Base-by-base conservation (phyloP, 2,113 vertebrate genomes). In the Trinectes maculatus region DNA sequence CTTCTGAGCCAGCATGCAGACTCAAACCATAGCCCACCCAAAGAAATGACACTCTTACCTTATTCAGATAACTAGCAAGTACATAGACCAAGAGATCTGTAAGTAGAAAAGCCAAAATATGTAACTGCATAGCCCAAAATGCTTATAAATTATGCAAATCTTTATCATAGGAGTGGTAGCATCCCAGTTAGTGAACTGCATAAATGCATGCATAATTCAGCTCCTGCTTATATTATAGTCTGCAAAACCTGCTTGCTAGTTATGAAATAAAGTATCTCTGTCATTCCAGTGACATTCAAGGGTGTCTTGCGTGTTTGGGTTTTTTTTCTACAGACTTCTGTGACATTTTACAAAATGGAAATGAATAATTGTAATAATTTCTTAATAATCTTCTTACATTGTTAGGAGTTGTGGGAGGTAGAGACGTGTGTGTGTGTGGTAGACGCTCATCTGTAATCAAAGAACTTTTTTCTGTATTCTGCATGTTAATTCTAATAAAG, bases 251-350 rank as follows among this genome's bases (percentile, higher is more conserved):
- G 46, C 86, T 90, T 88, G 89, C 89, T 89, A 87, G 88, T 88
- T 91, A 88, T 74, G 42, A 87, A 87, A 89, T 90, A 86, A 90
- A 84, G 90, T 91, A 90, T 84, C 75, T 75, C 76, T 90, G 88
- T 88, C 90, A 91, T 91, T 89, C 82, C 47, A 80, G 62, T 63
- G 74, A 86, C 79, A 79, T 83, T 69, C 46, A 71, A 75, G 76
- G 79, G 75, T 57, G 79, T 63, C 52, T 78, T 75, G 78, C 69
- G 89, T 89, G 93, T 94, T 93, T 94, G 88, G 74, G 87, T 80
- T 93, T 96, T 92, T 98, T 91, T 93, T 92, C 93, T 97, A 98
- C 95, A 92, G 89, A 93, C 94, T 94, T 95, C 93, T 95, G 96
- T 94, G 92, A 94, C 90, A 95, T 95, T 98, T 97, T 96, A 93